A percentile compares a stretch with the other conserved stretches of the same genome.
phyloP scores from a whole-genome alignment of 2,797 vertebrate genomes.

The Myioborus melanocephalus region DNA sequence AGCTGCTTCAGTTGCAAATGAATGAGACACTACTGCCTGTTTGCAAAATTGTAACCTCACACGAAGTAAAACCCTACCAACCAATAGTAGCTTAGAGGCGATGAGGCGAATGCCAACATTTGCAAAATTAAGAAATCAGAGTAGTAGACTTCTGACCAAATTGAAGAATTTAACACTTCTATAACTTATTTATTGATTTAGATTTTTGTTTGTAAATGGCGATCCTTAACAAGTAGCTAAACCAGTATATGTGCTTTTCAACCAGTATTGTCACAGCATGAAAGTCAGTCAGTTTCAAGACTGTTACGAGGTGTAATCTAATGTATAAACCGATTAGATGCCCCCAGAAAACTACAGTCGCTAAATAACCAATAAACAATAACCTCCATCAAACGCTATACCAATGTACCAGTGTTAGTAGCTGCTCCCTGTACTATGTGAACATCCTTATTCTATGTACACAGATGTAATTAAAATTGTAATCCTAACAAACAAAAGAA shows the following conservation, averaged over 20 bases:
- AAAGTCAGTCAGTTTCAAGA: constrained; percentile 82
- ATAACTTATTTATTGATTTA: constrained; percentile 73
- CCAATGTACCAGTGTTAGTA: constrained; percentile 95
- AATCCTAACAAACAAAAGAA: constrained; percentile 94
- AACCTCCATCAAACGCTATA: constrained; percentile 89
- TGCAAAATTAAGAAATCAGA: constrained; percentile 61
- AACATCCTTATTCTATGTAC: constrained; percentile 95
- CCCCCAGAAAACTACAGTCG: constrained; percentile 81
- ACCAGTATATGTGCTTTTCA: constrained; percentile 75
- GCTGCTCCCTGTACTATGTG: constrained; percentile 93
- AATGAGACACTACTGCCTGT: constrained; percentile 61
- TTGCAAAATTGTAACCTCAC: constrained; percentile 63
- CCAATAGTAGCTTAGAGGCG: constrained; percentile 69
- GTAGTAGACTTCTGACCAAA: constrained; percentile 76
- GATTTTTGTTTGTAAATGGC: constrained; percentile 69
- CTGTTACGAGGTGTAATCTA: constrained; percentile 87
- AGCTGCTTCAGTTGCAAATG: constrained; percentile 66
- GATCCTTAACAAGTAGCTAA: constrained; percentile 76
- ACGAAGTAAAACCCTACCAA: constrained; percentile 58
- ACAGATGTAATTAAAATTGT: constrained; percentile 99
- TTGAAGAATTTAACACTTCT: constrained; percentile 70
- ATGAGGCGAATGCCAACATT: constrained; percentile 67
- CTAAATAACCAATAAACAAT: constrained; percentile 85
- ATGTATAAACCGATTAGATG: constrained; percentile 84
- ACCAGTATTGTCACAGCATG: constrained; percentile 76